Evolutionary conservation across 2,888 invertebrate genomes (phyloP).

Genomic region (Parascotia fuliginaria): DNA sequence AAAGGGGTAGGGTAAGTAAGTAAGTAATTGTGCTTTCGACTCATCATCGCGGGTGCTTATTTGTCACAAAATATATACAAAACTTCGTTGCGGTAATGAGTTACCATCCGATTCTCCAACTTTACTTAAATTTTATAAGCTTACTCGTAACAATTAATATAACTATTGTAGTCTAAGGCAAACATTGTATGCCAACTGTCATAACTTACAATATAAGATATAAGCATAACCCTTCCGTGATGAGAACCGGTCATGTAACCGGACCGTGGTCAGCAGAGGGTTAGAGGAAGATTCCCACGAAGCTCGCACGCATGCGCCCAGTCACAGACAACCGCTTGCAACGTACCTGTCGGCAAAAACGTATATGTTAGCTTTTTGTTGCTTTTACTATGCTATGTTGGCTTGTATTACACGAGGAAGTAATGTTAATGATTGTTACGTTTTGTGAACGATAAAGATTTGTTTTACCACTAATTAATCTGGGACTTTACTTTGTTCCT

Average conservation of each 20-base stretch:
- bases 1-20: no score
- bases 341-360: slow-evolving; percentile 49
- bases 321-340: slow-evolving; percentile 27
- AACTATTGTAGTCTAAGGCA: no score
- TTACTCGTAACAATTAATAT: no score
- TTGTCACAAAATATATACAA: no score
- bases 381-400: slow-evolving; percentile 2
- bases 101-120: no score
- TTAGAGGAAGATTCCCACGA: slow-evolving; percentile 59
- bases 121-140: no score
- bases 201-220: slow-evolving; percentile 1
- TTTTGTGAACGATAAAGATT: no score
- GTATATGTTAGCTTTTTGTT: slow-evolving; percentile 27
- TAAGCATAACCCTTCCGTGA: slow-evolving; percentile 20
- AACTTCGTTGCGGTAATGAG: no score
- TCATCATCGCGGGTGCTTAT: no score
- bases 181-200: slow-evolving; percentile 8
- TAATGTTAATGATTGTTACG: not conserved
- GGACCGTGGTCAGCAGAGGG: slow-evolving; percentile 35
- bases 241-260: slow-evolving; percentile 40
- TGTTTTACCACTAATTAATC: no score
- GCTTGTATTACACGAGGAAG: not conserved
- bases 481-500: no score
- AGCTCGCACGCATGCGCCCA: slow-evolving; percentile 46
- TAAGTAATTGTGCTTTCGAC: no score